phyloP scores from a whole-genome alignment of 2,888 invertebrate species.

The Eubasilissa splendida region DNA sequence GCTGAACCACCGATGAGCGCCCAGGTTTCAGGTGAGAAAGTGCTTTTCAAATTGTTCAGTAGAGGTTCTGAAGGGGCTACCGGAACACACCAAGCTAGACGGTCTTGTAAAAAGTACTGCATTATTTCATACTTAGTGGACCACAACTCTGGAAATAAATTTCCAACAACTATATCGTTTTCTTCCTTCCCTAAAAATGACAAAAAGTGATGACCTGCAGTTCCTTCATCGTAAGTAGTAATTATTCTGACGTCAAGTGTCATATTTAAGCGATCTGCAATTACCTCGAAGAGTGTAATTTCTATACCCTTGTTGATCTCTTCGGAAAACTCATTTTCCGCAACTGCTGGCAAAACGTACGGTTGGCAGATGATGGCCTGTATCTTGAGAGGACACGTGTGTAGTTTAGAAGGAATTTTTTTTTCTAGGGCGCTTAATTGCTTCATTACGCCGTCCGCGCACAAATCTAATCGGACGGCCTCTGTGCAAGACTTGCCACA shows the following conservation, averaged over 20 bases:
- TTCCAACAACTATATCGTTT: background rate
- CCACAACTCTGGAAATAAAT: background rate
- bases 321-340: background rate
- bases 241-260: slow-evolving; percentile 9
- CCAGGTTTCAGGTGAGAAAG: slow-evolving; percentile 39
- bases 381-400: slow-evolving; percentile 37
- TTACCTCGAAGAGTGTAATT: slow-evolving; percentile 35
- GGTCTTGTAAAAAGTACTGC: slow-evolving; percentile 38
- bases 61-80: slow-evolving; percentile 15
- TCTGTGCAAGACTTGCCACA: slow-evolving; percentile 41
- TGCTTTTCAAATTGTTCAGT: slow-evolving; percentile 21
- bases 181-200: background rate
- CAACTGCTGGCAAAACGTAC: slow-evolving; percentile 32
- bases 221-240: slow-evolving; percentile 9
- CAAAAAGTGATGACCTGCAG: background rate
- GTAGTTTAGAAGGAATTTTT: slow-evolving; percentile 26
- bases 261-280: slow-evolving; percentile 30
- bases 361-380: slow-evolving; percentile 38
- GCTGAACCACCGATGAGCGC: slow-evolving; percentile 26
- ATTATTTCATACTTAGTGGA: background rate
- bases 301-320: slow-evolving; percentile 39
- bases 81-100: slow-evolving; percentile 39
- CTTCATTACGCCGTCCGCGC: background rate
- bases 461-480: slow-evolving; percentile 28
- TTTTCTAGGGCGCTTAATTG: slow-evolving; percentile 3